Conservation (phyloP, 2,797 vertebrate genomes). For the Spinibarbus caldwelli region DNA sequence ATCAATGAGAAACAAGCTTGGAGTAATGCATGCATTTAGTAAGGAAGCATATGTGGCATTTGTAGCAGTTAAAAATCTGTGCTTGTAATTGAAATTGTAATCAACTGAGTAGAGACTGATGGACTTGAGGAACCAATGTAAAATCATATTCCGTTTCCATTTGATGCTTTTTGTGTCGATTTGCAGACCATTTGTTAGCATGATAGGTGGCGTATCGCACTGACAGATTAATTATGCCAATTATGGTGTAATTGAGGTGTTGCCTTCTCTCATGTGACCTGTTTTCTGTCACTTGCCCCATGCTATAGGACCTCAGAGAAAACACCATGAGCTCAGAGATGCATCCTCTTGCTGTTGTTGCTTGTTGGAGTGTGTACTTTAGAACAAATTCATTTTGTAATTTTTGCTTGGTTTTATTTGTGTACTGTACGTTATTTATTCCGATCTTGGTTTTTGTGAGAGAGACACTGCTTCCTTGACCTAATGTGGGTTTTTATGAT, state of each 20-base stretch:
- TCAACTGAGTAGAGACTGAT: not conserved
- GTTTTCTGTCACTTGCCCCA: not conserved
- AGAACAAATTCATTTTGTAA: not conserved
- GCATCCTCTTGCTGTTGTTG: not conserved
- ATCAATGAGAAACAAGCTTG: not conserved
- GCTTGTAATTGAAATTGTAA: not conserved
- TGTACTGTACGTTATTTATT: not conserved
- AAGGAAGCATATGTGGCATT: not conserved
- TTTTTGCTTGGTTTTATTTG: not conserved
- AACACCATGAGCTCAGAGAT: not conserved
- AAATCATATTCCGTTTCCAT: not conserved
- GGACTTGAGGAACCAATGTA: not conserved
- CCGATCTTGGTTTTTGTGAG: not conserved
- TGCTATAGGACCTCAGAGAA: not conserved
- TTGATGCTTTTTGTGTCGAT: not conserved
- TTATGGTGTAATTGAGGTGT: not conserved
- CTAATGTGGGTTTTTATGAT: not conserved
- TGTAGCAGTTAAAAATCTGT: too few relatives aligned
- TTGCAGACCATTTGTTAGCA: not conserved
- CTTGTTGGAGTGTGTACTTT: not conserved
- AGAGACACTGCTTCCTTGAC: not conserved
- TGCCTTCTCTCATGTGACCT: not conserved
- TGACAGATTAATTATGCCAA: not conserved
- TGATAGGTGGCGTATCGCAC: not conserved
- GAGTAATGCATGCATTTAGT: not conserved